Percentiles rank a stretch among this genome's conserved stretches.
phyloP scores from a whole-genome alignment of 1,140 invertebrate species.

The Mercenaria mercenaria region DNA sequence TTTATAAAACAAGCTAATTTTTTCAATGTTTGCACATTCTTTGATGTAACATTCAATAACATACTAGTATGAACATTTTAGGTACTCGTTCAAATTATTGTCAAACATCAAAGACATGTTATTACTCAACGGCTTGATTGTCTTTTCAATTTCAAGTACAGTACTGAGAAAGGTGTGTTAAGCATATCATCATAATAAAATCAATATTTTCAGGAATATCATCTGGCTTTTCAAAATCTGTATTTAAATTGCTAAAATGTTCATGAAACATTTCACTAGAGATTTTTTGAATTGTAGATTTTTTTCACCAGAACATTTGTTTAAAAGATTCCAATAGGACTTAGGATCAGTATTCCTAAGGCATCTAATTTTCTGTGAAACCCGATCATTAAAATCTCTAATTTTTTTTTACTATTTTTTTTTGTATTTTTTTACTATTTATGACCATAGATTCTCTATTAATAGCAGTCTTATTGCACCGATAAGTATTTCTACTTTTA shows the following conservation, averaged over 20 bases:
- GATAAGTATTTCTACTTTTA: background rate
- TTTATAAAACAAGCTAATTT: too few relatives aligned
- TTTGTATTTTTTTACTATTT: too few relatives aligned
- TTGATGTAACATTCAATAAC: too few relatives aligned
- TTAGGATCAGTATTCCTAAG: too few relatives aligned
- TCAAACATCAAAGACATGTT: background rate
- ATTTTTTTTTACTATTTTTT: conserved; percentile 1
- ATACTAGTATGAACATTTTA: background rate
- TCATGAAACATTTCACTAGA: too few relatives aligned
- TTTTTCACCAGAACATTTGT: too few relatives aligned
- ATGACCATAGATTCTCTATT: background rate
- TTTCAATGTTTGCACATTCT: too few relatives aligned
- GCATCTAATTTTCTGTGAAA: background rate
- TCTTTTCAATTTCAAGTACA: background rate
- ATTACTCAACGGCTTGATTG: background rate
- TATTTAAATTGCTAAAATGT: too few relatives aligned
- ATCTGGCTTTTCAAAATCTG: background rate
- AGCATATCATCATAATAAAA: background rate
- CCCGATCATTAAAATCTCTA: background rate
- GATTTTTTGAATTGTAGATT: too few relatives aligned
- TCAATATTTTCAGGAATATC: background rate
- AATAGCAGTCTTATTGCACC: background rate
- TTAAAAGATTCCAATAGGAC: too few relatives aligned
- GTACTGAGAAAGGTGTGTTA: background rate
- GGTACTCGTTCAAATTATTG: conserved; percentile 7